phyloP scores from a whole-genome alignment of 2,113 vertebrate species.

The Cnemophilus loriae region DNA sequence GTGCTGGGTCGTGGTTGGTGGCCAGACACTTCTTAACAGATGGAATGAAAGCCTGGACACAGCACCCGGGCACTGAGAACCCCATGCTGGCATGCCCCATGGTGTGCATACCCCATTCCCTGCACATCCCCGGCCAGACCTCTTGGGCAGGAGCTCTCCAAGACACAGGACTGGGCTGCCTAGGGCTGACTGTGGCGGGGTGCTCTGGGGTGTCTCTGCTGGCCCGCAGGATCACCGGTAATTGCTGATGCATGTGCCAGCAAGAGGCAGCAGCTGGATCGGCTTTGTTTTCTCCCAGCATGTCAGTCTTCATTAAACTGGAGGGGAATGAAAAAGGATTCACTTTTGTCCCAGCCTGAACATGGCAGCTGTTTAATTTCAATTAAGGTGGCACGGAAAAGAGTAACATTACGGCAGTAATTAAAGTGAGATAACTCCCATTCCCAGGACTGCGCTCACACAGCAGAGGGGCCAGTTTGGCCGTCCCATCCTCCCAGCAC shows the following conservation, averaged over 20 bases:
- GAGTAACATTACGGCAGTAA: conserved; percentile 59
- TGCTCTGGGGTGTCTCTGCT: not conserved
- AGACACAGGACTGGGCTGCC: not conserved
- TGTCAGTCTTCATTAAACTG: conserved; percentile 56
- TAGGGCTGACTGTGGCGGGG: not conserved
- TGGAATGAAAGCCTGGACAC: not conserved
- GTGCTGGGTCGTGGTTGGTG: accelerated
- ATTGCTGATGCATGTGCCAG: not conserved
- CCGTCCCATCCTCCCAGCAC: not conserved
- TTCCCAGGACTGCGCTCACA: not conserved
- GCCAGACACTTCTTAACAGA: not conserved
- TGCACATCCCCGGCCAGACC: not conserved
- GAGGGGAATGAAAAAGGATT: conserved; percentile 36
- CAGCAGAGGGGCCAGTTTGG: not conserved
- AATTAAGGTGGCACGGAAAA: conserved; percentile 68
- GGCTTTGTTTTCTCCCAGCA: conserved; percentile 43
- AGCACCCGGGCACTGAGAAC: not conserved
- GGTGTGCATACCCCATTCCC: accelerated
- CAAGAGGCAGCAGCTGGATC: conserved; percentile 10
- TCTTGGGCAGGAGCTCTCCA: not conserved
- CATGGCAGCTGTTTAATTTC: conserved; percentile 71
- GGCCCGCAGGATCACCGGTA: accelerated
- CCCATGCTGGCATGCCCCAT: accelerated
- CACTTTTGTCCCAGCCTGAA: conserved; percentile 60
- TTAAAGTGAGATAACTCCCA: conserved; percentile 58